A percentile compares a stretch with the other conserved stretches of the same genome.
Evolutionary conservation across 2,113 vertebrate genomes (phyloP).

Genomic region (Buteo buteo): DNA sequence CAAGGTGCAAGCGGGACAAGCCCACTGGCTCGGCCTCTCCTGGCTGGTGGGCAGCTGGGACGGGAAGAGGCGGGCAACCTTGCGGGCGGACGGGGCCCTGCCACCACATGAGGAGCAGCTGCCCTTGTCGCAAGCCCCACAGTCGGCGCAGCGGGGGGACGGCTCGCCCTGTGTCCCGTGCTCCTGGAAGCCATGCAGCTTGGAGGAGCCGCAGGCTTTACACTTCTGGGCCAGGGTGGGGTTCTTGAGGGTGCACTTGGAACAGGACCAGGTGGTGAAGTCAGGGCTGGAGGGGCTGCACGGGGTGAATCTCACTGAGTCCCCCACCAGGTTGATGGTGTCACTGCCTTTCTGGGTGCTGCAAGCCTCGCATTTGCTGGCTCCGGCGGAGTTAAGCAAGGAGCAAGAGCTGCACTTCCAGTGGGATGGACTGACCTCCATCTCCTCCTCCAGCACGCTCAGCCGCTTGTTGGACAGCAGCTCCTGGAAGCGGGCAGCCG

Average conservation of each 20-base stretch:
- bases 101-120: constrained; percentile 55
- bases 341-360: constrained; percentile 72
- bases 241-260: constrained; percentile 92
- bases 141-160: constrained; percentile 71
- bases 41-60: constrained; percentile 1
- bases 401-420: constrained; percentile 87
- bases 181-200: constrained; percentile 95
- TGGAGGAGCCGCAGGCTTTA: constrained; percentile 88
- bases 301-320: constrained; percentile 88
- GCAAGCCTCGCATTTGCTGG: constrained; percentile 78
- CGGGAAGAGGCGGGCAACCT: constrained; percentile 71
- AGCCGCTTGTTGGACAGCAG: constrained; percentile 85
- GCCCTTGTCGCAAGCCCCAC: constrained; percentile 52
- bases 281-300: constrained; percentile 92
- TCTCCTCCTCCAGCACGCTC: constrained; percentile 88
- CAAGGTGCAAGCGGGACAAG: constrained; percentile 92
- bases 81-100: constrained; percentile 63
- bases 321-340: constrained; percentile 86
- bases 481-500: constrained; percentile 63
- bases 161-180: constrained; percentile 38
- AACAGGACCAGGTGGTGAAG: constrained; percentile 94
- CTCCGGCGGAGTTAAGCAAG: constrained; percentile 41
- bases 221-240: constrained; percentile 84
- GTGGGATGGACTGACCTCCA: constrained; percentile 59
- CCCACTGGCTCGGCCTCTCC: constrained; percentile 81